phyloP scores from a whole-genome alignment of 2,113 vertebrate genomes.

The Aplodontia rufa region DNA sequence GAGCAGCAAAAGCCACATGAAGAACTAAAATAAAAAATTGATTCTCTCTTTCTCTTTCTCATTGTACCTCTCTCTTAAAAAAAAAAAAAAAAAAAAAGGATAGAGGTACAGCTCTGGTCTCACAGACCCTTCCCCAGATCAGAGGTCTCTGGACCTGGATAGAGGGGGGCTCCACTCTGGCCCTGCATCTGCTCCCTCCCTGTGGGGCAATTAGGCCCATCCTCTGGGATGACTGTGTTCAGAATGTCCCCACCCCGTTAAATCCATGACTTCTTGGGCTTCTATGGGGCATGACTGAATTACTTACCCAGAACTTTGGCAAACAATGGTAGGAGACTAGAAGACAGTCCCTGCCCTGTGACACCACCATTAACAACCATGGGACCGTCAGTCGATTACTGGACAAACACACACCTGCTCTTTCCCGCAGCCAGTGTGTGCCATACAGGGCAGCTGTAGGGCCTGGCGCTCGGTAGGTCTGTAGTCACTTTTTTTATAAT shows the following conservation, averaged over 20 bases:
- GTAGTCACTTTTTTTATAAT: neutral
- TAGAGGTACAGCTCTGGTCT: neutral
- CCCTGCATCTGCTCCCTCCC: neutral
- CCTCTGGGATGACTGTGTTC: neutral
- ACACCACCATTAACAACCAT: neutral
- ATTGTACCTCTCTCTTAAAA: no score
- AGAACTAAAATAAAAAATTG: no score
- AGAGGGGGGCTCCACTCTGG: neutral
- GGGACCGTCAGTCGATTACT: neutral
- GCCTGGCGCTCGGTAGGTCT: neutral
- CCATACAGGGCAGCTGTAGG: neutral
- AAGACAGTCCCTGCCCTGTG: neutral
- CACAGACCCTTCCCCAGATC: neutral
- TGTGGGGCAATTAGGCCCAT: neutral
- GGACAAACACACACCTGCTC: neutral
- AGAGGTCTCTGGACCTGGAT: neutral
- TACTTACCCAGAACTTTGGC: neutral
- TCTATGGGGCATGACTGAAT: neutral
- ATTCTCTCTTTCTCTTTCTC: no score
- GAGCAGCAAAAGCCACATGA: no score
- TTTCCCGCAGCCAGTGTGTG: neutral
- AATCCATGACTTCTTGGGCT: neutral
- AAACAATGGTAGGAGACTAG: neutral
- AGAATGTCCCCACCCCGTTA: neutral
- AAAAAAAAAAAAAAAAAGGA: neutral